These are phyloP conservation scores for Patiria pectinifera DNA, from an alignment of 53 echinoderm and acorn worm species.

Conservation along the genomic window DNA sequence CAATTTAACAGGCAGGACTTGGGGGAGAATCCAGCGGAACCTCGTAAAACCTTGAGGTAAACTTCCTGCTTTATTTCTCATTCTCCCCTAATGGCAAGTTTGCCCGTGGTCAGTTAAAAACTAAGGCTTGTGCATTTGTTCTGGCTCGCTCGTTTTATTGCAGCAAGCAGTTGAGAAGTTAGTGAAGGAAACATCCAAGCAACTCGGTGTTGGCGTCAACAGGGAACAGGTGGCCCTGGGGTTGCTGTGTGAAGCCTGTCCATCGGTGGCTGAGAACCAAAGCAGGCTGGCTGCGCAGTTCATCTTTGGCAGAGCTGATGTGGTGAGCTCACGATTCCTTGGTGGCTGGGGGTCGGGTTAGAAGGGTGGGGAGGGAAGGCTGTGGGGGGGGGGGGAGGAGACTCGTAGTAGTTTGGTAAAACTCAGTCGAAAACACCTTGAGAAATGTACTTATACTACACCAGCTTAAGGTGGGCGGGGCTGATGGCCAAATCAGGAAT, in stretches of 20 bases:
- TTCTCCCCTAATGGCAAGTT: too few species aligned
- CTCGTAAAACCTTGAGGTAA: too few species aligned
- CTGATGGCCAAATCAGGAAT: background rate
- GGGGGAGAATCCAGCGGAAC: too few species aligned
- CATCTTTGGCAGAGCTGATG: background rate
- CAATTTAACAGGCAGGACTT: too few species aligned
- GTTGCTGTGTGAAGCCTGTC: background rate
- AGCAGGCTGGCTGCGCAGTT: background rate
- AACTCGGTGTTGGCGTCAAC: slow-evolving; percentile 57
- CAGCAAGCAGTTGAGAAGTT: slow-evolving; percentile 10
- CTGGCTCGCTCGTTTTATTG: background rate
- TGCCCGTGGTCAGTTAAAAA: too few species aligned
- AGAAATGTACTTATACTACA: too few species aligned
- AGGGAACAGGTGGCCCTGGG: slow-evolving; percentile 22
- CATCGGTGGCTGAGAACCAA: background rate
- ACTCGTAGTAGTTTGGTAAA: background rate
- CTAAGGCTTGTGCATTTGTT: background rate
- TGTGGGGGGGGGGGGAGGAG: background rate
- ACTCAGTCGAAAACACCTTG: too few species aligned
- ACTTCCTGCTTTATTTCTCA: too few species aligned
- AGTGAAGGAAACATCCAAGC: slow-evolving; percentile 58
- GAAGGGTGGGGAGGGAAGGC: background rate
- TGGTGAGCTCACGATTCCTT: too few species aligned
- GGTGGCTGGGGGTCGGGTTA: background rate
- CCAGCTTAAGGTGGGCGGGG: too few species aligned